Evolutionary conservation across 2,888 invertebrate species (phyloP), one percentile per base, ranked within the genome.

Genomic region (Chymomyza fuscimana): DNA sequence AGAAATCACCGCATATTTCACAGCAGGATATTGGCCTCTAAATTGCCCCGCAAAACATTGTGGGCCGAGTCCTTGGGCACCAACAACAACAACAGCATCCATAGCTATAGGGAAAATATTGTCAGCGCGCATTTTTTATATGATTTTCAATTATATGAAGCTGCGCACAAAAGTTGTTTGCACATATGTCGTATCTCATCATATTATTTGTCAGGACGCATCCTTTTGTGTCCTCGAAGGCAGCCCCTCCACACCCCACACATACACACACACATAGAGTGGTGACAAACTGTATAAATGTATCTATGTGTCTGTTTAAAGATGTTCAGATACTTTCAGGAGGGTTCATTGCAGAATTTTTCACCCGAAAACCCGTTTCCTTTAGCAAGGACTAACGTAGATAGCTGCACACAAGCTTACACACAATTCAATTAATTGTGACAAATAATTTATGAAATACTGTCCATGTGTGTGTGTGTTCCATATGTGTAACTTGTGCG

Each of bases 131-230:
- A 74, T 69, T 78, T 74, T 77, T 82, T 86, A 83, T 88, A 90
- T 87, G 87, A 90, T 88, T 91, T 90, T 89, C 91, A 91, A 91
- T 91, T 91, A 91, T 89, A 72, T 76, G 76, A 75, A 88, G 77
- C 82, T 89, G 79, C 82, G 78, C 86, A 86, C 83, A 81, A 84
- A 80, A 84, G 79, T 88, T 90, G 91, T 91, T 91, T 91, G 90
- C 91, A 91, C 91, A 91, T 91, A 91, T 91, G 91, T 90, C 91
- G 91, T 87, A 86, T 90, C 91, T 91, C 91, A 91, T 91, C 91
- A 90, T 89, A 91, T 90, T 90, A 91, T 91, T 91, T 91, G 90
- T 90, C 90, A 88, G 80, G 77, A 74, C 78, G 68, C 82, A 87
- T 87, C 87, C 85, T 87, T 87, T 86, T 84, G 79, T 80, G 63